These are phyloP conservation scores for Neotoma lepida DNA, from an alignment of 2,113 vertebrate genomes.

Conservation along the genomic window DNA sequence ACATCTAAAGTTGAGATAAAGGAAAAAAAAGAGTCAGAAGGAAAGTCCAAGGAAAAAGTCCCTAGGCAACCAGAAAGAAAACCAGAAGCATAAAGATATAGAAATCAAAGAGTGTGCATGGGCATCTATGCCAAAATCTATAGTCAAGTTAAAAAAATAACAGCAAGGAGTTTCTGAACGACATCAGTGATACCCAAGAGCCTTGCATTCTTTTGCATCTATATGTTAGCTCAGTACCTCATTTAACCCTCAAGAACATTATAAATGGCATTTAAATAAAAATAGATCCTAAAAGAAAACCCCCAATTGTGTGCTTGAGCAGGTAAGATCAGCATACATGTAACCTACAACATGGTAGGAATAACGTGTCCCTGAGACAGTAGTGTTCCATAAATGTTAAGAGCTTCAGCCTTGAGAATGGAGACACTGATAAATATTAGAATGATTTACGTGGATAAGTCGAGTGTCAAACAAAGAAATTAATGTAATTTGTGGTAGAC, in stretches of 20 bases:
- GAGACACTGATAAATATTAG: not conserved
- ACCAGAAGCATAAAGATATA: not conserved
- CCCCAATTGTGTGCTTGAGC: not conserved
- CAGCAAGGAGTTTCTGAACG: not conserved
- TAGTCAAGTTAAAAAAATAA: not conserved
- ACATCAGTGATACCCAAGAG: not conserved
- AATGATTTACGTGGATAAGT: not conserved
- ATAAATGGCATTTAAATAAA: constrained; percentile 2
- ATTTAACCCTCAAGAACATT: not conserved
- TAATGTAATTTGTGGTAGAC: not conserved
- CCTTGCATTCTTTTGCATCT: not conserved
- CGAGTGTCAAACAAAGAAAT: not conserved
- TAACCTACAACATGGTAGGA: not conserved
- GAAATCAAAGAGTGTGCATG: not conserved
- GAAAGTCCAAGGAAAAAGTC: not conserved
- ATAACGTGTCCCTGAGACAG: not conserved
- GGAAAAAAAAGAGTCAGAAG: not conserved
- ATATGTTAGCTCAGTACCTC: not conserved
- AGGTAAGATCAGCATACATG: not conserved
- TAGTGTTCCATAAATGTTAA: not conserved
- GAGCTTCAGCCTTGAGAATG: not conserved
- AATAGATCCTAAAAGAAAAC: not conserved
- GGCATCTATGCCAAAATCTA: not conserved
- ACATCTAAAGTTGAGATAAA: not conserved
- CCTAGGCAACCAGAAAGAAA: not conserved